Conservation (phyloP, 2,888 invertebrate species). For the Pinctada fucata region DNA sequence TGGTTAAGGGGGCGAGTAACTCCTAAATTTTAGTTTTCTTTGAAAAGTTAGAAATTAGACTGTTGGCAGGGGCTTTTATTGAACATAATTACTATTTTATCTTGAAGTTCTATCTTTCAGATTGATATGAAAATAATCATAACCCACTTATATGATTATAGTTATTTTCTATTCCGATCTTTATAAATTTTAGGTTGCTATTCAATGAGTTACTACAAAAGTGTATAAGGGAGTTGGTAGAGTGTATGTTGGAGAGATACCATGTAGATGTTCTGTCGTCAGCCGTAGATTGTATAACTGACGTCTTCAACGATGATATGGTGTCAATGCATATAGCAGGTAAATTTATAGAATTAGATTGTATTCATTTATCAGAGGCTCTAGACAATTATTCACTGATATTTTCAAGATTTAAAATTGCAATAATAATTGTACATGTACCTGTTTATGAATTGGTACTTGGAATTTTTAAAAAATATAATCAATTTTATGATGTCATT, state of each 20-base stretch:
- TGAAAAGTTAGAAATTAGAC: too few species aligned
- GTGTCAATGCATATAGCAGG: conserved; percentile 6
- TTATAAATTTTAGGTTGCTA: conserved; percentile 41
- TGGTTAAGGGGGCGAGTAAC: too few species aligned
- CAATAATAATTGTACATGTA: too few species aligned
- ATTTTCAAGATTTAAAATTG: too few species aligned
- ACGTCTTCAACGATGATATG: conserved; percentile 1
- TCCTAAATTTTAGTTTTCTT: too few species aligned
- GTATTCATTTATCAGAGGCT: too few species aligned
- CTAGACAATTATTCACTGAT: too few species aligned
- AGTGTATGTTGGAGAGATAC: conserved; percentile 35
- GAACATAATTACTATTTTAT: neutral
- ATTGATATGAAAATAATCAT: neutral
- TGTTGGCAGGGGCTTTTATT: too few species aligned
- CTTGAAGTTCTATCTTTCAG: neutral
- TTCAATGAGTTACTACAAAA: conserved; percentile 50
- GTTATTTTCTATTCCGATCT: neutral
- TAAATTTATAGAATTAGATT: too few species aligned
- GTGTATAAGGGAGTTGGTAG: conserved; percentile 40
- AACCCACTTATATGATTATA: too few species aligned
- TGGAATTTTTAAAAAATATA: too few species aligned
- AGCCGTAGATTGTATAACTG: conserved; percentile 29
- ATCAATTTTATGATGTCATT: neutral
- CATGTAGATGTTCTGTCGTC: conserved; percentile 30
- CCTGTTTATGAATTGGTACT: too few species aligned